These are phyloP conservation scores for Alentia gelatinosa DNA, from an alignment of 2,888 invertebrate species.

Conservation along the genomic window DNA sequence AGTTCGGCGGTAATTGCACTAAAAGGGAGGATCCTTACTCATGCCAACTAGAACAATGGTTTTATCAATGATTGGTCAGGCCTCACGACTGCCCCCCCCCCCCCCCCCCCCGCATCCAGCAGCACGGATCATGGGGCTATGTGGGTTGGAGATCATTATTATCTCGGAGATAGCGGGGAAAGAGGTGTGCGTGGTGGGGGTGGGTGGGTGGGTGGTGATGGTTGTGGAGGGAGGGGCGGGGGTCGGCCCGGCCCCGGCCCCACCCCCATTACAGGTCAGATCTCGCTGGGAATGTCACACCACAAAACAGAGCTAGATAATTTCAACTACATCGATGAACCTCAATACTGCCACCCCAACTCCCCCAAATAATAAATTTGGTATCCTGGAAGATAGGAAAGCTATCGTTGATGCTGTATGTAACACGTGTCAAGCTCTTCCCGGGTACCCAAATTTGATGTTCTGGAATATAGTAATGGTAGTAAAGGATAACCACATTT, in stretches of 20 bases:
- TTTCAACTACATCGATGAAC: no score
- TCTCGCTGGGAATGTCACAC: no score
- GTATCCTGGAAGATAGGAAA: no score
- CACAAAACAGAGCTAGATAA: no score
- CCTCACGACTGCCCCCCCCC: background rate
- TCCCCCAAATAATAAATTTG: no score
- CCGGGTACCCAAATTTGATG: no score
- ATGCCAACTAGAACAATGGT: background rate
- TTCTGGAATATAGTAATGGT: no score
- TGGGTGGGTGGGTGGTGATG: background rate
- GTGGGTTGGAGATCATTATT: background rate
- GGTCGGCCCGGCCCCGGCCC: background rate
- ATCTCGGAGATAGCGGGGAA: background rate
- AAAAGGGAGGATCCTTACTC: background rate
- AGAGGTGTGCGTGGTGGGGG: background rate
- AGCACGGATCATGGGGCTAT: slow-evolving; percentile 14
- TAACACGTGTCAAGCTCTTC: no score
- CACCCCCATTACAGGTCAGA: background rate
- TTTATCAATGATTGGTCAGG: background rate
- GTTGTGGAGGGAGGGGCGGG: background rate
- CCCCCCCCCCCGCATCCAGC: background rate
- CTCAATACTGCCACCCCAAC: no score
- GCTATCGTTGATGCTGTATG: no score
- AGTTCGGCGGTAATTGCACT: background rate
- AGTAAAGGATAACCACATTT: no score